Percentiles rank a stretch among this genome's conserved stretches.
These are phyloP conservation scores for Propsilocerus akamusi DNA, from an alignment of 1,140 invertebrate species.

Conservation along the genomic window DNA sequence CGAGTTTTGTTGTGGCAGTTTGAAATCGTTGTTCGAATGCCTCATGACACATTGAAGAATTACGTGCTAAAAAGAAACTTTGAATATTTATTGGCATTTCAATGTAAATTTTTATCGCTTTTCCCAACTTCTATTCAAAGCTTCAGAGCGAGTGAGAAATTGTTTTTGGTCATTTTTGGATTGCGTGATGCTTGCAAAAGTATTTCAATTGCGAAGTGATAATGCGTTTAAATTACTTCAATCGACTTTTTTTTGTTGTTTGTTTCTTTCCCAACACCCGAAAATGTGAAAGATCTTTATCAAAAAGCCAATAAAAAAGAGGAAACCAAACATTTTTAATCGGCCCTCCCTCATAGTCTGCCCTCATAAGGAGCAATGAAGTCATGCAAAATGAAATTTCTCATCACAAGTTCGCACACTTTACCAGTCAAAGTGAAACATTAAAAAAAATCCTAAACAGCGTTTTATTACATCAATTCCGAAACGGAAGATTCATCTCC, in stretches of 20 bases:
- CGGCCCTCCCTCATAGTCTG: neutral
- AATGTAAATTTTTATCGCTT: neutral
- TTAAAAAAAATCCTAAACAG: neutral
- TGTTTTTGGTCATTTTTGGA: too few species aligned
- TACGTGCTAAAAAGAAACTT: neutral
- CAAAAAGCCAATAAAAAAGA: constrained; percentile 1
- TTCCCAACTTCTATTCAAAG: neutral
- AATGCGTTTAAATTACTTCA: constrained; percentile 1
- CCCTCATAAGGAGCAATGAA: neutral
- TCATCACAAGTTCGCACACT: too few species aligned
- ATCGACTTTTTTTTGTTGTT: neutral
- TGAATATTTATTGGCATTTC: constrained; percentile 3
- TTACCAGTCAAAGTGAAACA: neutral
- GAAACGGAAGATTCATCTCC: neutral
- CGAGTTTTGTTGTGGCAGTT: neutral
- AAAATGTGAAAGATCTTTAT: neutral
- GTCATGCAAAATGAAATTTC: neutral
- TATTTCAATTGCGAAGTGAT: neutral
- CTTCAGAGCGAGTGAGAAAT: neutral
- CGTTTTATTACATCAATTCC: constrained; percentile 1
- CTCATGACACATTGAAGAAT: constrained; percentile 1
- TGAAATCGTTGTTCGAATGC: neutral
- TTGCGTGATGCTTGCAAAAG: too few species aligned
- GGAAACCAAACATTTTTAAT: constrained; percentile 2
- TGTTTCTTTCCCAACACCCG: neutral